Evolutionary conservation across 2,888 invertebrate genomes (phyloP), one percentile per base, ranked within the genome.

Genomic region (Diogma glabrata): DNA sequence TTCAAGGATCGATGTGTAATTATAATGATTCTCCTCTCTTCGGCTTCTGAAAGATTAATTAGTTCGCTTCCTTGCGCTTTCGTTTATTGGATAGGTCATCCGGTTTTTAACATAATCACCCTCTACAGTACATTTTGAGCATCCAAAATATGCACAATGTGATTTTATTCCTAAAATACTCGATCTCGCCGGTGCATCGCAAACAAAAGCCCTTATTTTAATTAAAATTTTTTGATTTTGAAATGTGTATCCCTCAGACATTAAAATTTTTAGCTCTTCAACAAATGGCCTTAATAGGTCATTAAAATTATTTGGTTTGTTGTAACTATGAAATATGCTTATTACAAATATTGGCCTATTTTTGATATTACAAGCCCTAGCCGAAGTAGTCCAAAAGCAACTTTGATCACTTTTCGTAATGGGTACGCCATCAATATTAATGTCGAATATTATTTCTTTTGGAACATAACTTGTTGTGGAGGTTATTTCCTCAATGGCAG

Each of bases 11-110:
- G 59, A 57, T 33, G 17, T 47, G 23, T 53, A 52, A 19, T 47
- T 48, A 51, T 57, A 57, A 51, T 59, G 56, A 46, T 57, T 54
- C 30, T 49, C 52, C 33, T 59, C 50, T 55, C n/a, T n/a, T n/a
- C n/a, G n/a, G n/a, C n/a, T n/a, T n/a, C n/a, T n/a, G n/a, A n/a
- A n/a, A n/a, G n/a, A n/a, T n/a, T n/a, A n/a, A n/a, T n/a, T 20
- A 9, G 30, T 50, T 12, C 47, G 23, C 24, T 30, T n/a, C 20
- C 17, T 17, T 19, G 24, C 30, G 23, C 33, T 40, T 19, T 47
- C 45, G n/a, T 53, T 33, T 7, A 33, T 22, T 9, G 33, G 26
- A 53, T 51, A 56, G 10, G 38, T 49, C 43, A 56, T 49, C 20
- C 54, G 17, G 45, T 51, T 46, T 24, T 52, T 52, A 30, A 55